Evolutionary conservation across 2,888 invertebrate species (phyloP).

Genomic region (Geophilus truncorum): DNA sequence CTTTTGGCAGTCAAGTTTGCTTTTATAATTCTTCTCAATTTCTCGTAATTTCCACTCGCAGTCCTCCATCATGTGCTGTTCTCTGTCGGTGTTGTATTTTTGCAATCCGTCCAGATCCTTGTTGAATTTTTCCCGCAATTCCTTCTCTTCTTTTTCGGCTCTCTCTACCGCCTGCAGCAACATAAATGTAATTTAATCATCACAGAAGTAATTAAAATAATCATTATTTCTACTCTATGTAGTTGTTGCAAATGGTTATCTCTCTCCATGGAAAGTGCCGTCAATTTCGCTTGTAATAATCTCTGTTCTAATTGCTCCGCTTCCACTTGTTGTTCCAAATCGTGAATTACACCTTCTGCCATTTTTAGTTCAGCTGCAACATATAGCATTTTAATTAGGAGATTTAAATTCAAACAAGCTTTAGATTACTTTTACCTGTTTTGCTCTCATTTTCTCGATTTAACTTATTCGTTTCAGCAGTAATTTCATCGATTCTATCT

Average conservation of each 20-base stretch:
- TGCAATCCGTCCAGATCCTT: conserved; percentile 59
- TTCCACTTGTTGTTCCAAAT: conserved; percentile 27
- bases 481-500: not conserved
- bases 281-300: not conserved
- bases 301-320: conserved; percentile 28
- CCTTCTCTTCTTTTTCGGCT: conserved; percentile 5
- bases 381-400: not conserved
- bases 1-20: conserved; percentile 53
- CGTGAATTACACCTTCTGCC: not conserved
- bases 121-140: conserved; percentile 30
- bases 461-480: not conserved
- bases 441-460: not conserved
- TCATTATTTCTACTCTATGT: not conserved
- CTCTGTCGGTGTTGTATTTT: conserved; percentile 61
- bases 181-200: not conserved
- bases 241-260: conserved; percentile 28
- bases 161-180: conserved; percentile 10
- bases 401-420: not conserved
- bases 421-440: not conserved
- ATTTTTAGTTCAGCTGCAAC: not conserved
- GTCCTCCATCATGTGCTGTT: conserved; percentile 68
- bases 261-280: conserved; percentile 23
- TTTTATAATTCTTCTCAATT: conserved; percentile 65
- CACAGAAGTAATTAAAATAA: no score
- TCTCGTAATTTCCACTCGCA: conserved; percentile 79